Base-by-base conservation (phyloP, 2,888 invertebrate species). In the Rhagonycha lutea region DNA sequence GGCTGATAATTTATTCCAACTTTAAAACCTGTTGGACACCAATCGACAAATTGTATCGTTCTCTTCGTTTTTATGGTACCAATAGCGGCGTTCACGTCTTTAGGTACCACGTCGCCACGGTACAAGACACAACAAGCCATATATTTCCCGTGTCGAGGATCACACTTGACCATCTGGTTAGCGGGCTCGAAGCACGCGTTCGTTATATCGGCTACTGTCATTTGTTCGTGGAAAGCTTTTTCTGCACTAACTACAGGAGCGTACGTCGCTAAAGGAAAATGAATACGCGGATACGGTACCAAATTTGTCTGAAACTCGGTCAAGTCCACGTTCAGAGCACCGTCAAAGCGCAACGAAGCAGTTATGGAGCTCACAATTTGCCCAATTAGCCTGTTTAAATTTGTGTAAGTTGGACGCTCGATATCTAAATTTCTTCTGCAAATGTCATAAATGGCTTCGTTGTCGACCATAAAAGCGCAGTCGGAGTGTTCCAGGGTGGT, bases 121-220 rank as follows among this genome's bases (percentile, higher is more conserved):
- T 87, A 88, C 79, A 91, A 85, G 85, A 91, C 89, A 81, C 91
- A 91, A 82, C 90, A 91, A 60, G 91, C 91, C 91, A 91, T 83
- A 87, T 91, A 91, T 83, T 89, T 89, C 70, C 89, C 89, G 78
- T 88, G 87, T 24, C 90, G 85, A 0, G 90, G 90, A 81, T 90
- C 90, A 80, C 91, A 91, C 80, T 89, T 88, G 28, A 88, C 88
- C 87, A 92, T 91, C 86, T 92, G 92, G 83, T 91, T 91, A 73
- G 90, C 89, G 2, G 91, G 91, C 82, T 92, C 92, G 83, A 92
- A 92, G 83, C 91, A 92, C 62, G 90, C 89, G 78, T 91, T 90
- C 74, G 92, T 92, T 81, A 92, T 91, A 81, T 92, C 91, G 9
- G 89, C 84, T 12, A 90, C 91, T 11, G 89, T 86, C 76, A 90